phyloP scores from a whole-genome alignment of 1,140 invertebrate species.

The Diuraphis noxia region DNA sequence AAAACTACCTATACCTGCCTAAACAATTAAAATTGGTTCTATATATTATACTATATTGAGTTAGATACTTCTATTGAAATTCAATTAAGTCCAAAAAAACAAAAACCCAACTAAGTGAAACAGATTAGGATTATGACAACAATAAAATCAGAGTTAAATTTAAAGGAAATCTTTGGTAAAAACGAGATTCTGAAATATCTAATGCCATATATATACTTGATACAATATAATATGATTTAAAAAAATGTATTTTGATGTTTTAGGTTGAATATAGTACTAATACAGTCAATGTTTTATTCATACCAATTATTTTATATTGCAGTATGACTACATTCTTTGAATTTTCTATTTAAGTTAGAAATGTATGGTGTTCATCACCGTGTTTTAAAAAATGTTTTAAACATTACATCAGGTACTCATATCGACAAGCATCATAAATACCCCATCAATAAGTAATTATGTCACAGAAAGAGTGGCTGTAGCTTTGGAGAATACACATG shows the following conservation, averaged over 20 bases:
- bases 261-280: slow-evolving; percentile 74
- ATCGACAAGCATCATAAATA: slow-evolving; percentile 81
- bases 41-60: too few relatives aligned
- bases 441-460: slow-evolving; percentile 95
- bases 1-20: too few relatives aligned
- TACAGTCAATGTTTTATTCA: slow-evolving; percentile 79
- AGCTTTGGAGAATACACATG: slow-evolving; percentile 65
- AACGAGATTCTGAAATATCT: not conserved
- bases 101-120: too few relatives aligned
- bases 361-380: slow-evolving; percentile 82
- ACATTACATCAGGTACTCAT: slow-evolving; percentile 89
- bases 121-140: too few relatives aligned
- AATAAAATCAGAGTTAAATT: too few relatives aligned
- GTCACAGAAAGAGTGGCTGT: slow-evolving; percentile 87
- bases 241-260: slow-evolving; percentile 22
- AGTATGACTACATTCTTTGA: slow-evolving; percentile 98
- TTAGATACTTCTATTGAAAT: too few relatives aligned
- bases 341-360: slow-evolving; percentile 81
- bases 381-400: slow-evolving; percentile 87
- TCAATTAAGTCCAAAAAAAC: too few relatives aligned
- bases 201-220: not conserved
- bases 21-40: too few relatives aligned
- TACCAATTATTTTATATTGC: slow-evolving; percentile 98
- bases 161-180: too few relatives aligned
- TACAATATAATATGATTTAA: too few relatives aligned